Conservation (phyloP, 1,140 invertebrate species). For the Panagrolaimus sp. region DNA sequence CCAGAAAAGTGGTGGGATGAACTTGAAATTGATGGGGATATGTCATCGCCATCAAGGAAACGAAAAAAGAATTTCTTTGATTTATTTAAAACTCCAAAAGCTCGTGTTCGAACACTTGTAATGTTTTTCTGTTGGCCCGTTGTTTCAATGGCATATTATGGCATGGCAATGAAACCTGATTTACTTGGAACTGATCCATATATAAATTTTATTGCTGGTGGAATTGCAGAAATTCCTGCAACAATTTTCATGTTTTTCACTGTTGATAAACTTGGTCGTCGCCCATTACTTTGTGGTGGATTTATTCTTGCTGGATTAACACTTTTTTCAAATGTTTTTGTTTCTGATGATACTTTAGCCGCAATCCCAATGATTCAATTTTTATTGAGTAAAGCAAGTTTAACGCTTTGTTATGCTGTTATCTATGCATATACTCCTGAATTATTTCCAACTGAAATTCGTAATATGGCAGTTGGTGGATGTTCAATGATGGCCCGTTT, state of each 20-base stretch:
- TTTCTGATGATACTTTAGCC: slow-evolving; percentile 23
- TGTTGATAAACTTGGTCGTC: slow-evolving; percentile 51
- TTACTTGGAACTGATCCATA: slow-evolving; percentile 55
- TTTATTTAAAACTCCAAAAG: slow-evolving; percentile 48
- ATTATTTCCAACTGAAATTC: slow-evolving; percentile 61
- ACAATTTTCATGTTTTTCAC: slow-evolving; percentile 45
- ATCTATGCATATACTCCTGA: slow-evolving; percentile 60
- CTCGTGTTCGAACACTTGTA: slow-evolving; percentile 32
- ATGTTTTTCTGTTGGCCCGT: slow-evolving; percentile 46
- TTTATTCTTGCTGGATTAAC: slow-evolving; percentile 45
- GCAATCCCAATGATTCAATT: slow-evolving; percentile 47
- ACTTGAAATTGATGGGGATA: slow-evolving; percentile 31
- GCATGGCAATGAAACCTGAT: slow-evolving; percentile 54
- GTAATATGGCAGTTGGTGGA: slow-evolving; percentile 62
- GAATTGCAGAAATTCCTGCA: slow-evolving; percentile 54
- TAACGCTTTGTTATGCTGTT: slow-evolving; percentile 52
- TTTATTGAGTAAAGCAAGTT: slow-evolving; percentile 52
- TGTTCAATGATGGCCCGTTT: slow-evolving; percentile 63
- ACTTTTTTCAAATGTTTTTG: slow-evolving; percentile 44
- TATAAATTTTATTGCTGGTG: slow-evolving; percentile 46
- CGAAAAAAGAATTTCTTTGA: slow-evolving; percentile 47
- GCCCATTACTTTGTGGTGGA: slow-evolving; percentile 43
- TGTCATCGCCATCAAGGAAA: slow-evolving; percentile 14
- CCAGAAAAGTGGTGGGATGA: slow-evolving; percentile 55
- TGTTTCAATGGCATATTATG: slow-evolving; percentile 59